phyloP scores from a whole-genome alignment of 2,888 invertebrate genomes.

The Caenorhabditis sp. region DNA sequence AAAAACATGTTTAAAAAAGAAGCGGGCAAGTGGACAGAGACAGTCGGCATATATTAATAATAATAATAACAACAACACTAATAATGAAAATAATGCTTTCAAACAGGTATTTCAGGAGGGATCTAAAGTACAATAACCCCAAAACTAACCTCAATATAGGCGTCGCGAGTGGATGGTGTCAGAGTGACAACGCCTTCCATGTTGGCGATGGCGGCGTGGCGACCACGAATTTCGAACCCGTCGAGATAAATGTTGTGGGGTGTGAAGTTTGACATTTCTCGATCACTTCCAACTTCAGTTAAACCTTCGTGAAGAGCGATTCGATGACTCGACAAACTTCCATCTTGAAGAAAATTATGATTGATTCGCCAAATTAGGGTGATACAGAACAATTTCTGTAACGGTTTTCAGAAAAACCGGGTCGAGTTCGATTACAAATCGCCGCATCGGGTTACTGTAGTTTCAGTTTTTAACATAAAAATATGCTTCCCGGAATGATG shows the following conservation, averaged over 20 bases:
- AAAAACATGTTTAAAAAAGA: too few species aligned
- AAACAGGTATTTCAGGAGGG: too few species aligned
- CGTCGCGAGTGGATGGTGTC: constrained; percentile 90
- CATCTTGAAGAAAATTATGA: too few species aligned
- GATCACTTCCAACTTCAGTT: constrained; percentile 82
- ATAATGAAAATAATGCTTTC: constrained; percentile 8
- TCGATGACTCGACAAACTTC: constrained; percentile 21
- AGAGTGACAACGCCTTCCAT: constrained; percentile 89
- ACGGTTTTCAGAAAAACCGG: too few species aligned
- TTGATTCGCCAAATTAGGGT: too few species aligned
- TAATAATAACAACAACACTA: neutral
- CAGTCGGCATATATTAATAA: too few species aligned
- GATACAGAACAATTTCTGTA: too few species aligned
- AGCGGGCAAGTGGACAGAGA: neutral
- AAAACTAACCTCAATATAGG: constrained; percentile 80
- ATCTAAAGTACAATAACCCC: too few species aligned
- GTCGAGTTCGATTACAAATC: too few species aligned
- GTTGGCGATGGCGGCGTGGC: constrained; percentile 92
- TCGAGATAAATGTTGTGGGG: constrained; percentile 73
- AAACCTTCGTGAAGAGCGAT: constrained; percentile 73
- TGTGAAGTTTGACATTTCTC: constrained; percentile 66
- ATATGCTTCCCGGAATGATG: too few species aligned
- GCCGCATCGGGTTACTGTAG: too few species aligned
- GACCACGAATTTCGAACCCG: constrained; percentile 89
- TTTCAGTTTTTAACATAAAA: too few species aligned